phyloP scores from a whole-genome alignment of 2,797 vertebrate species.

The Adelosebastes latens region DNA sequence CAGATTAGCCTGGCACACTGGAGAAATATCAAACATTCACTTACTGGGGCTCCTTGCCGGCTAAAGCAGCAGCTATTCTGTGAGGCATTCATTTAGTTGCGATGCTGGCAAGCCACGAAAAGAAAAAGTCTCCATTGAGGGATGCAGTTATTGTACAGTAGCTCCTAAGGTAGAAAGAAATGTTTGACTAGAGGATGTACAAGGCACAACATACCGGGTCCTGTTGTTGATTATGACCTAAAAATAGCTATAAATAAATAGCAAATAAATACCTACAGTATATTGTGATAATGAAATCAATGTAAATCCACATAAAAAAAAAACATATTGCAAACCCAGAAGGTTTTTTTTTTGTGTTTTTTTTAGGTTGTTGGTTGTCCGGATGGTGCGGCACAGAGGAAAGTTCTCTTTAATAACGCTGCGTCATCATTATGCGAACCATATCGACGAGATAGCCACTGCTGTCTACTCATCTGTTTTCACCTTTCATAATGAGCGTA shows the following conservation, averaged over 20 bases:
- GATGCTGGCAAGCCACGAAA: constrained; percentile 53
- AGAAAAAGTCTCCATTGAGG: constrained; percentile 38
- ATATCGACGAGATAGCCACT: constrained; percentile 52
- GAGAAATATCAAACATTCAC: constrained; percentile 81
- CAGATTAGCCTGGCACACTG: constrained; percentile 82
- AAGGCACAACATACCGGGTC: not conserved
- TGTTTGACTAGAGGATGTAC: not conserved
- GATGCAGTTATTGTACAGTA: constrained; percentile 44
- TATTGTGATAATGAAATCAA: not conserved
- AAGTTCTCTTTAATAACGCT: constrained; percentile 40
- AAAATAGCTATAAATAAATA: not conserved
- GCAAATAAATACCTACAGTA: not conserved
- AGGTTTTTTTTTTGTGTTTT: not conserved
- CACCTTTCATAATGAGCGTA: constrained; percentile 68
- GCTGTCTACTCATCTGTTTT: constrained; percentile 67
- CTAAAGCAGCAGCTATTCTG: constrained; percentile 60
- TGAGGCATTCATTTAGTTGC: constrained; percentile 64
- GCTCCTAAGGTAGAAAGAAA: constrained; percentile 28
- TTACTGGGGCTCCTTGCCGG: constrained; percentile 69
- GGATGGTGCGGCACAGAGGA: not conserved
- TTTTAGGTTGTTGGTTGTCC: not conserved
- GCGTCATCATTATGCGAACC: constrained; percentile 54
- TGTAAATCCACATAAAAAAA: not conserved
- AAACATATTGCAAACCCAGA: not conserved
- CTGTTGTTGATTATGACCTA: not conserved